Evolutionary conservation across 2,797 vertebrate genomes (phyloP).

Genomic region (Acrocephalus scirpaceus): DNA sequence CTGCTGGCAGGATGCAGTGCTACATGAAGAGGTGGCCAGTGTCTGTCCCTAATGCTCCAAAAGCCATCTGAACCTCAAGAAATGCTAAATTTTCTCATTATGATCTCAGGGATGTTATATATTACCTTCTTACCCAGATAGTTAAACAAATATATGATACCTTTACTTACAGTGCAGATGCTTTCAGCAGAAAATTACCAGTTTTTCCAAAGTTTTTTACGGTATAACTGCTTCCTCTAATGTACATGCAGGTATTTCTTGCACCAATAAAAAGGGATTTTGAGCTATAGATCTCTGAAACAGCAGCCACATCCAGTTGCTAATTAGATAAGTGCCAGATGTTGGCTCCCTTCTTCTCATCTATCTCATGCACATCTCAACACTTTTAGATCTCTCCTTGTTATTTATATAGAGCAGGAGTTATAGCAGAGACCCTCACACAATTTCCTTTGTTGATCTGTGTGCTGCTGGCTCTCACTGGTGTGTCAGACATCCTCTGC

Average conservation of each 20-base stretch:
- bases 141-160: conserved; percentile 56
- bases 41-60: background rate
- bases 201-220: conserved; percentile 33
- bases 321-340: conserved; percentile 53
- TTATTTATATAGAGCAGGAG: background rate
- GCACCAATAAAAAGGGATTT: conserved; percentile 19
- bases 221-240: conserved; percentile 28
- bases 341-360: background rate
- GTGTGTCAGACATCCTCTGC: background rate
- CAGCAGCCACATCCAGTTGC: conserved; percentile 31
- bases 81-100: background rate
- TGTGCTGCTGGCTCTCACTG: background rate
- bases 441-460: background rate
- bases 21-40: background rate
- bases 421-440: background rate
- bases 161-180: conserved; percentile 25
- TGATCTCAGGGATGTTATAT: background rate
- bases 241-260: conserved; percentile 5
- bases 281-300: conserved; percentile 30
- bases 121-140: conserved; percentile 8
- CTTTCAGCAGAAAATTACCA: conserved; percentile 28
- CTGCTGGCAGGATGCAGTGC: background rate
- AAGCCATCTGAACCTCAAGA: background rate
- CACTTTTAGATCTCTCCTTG: background rate
- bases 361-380: background rate